Evolutionary conservation across 2,113 vertebrate genomes (phyloP), one percentile per base, ranked within the genome.

Genomic region (Tetrax tetrax): DNA sequence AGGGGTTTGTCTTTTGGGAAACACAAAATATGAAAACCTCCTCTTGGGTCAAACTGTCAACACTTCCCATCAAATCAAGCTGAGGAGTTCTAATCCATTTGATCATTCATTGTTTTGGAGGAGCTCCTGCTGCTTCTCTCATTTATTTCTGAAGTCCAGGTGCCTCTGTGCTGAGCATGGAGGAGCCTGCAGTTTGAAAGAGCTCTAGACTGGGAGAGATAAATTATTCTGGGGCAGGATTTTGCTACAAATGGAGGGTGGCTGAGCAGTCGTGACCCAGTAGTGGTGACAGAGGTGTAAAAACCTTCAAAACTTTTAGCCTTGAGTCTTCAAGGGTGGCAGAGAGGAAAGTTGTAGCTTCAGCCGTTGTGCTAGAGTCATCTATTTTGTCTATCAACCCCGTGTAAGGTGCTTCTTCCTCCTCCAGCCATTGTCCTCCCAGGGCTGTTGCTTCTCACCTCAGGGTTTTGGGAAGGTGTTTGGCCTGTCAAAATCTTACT

Each of bases 321-420:
- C 22, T 31, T 16, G 63, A 81, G 50, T 31, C 45, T 18, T 78
- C 8, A 65, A 60, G 51, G 8, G n/a, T 70, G 54, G 31, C 38
- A 61, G 78, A 57, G 20, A 54, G 59, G 20, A 41, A 79, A 53
- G 33, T 21, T 83, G 4, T 12, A 54, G 37, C 15, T 56, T 70
- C 4, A 33, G 19, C 57, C 29, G 33, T 66, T 41, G 41, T 74
- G 35, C 64, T 78, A 9, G 41, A 31, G 23, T 70, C 45, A 25
- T 60, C 47, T 1, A 0, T 41, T 33, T 11, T 57, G 41, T 66
- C 23, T 61, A 0, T 53, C n/a, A 18, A 0, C 23, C 33, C 71
- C 59, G 63, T 17, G 37, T 47, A 8, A 37, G 41, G 23, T 35
- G 37, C 28, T 75, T 17, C 47, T 71, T 64, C 11, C 33, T 10